Base-by-base conservation (phyloP, 2,888 invertebrate species). In the Dryadula phaetusa region DNA sequence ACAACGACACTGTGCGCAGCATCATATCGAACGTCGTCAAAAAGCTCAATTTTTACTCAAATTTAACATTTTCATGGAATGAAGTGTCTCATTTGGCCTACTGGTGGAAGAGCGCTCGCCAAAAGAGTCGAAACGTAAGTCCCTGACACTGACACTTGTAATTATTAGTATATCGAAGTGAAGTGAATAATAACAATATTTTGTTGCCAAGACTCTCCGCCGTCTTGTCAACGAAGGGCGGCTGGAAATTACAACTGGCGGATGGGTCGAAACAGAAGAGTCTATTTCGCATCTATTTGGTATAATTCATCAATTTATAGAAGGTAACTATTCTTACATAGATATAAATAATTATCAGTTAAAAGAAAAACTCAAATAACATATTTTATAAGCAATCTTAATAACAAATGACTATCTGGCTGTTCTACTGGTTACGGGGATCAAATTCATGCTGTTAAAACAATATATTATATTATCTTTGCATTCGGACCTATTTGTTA, bases 201-300 rank as follows among this genome's bases (percentile, higher is more conserved):
- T 60, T 73, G 68, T 54, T 54, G 58, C 28, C 12, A 6, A 94
- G 87, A 94, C 95, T 0, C 93, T 98, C 1, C 95, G 95, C 77
- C 94, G 95, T 71, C 90, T 98, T 67, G 93, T 98, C 20, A 94
- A 95, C 71, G 95, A 95, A 25, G 98, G 97, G 2, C 94, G 97
- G 63, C 90, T 98, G 67, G 98, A 98, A 90, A 96, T 98, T 76
- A 96, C 97, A 44, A 98, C 98, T 0, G 98, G 98, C 2, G 97
- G 97, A 8, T 98, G 98, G 98, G 98, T 98, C 3, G 98, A 98
- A 96, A 96, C 98, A 0, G 98, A 98, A 79, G 98, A 98, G 88
- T 98, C 98, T 2, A 97, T 96, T 62, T 95, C 96, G 0, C 96
- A 98, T 84, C 85, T 98, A 53, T 98, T 96, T 84, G 96, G 97